These are phyloP conservation scores for Callionymus lyra DNA, from an alignment of 2,113 vertebrate species.

Conservation along the genomic window DNA sequence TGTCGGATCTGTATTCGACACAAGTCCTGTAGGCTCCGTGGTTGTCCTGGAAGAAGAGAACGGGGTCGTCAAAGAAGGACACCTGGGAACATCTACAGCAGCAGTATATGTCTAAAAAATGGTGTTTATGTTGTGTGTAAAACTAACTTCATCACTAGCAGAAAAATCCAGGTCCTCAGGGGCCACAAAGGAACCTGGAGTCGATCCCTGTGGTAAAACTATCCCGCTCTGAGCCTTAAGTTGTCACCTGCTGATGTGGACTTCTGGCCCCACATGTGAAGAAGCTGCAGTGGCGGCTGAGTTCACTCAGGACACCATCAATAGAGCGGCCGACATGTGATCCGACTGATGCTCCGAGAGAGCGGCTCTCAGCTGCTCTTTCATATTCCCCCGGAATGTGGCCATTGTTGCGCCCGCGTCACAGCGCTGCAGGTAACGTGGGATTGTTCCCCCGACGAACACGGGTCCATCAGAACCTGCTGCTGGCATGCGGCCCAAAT, in stretches of 20 bases:
- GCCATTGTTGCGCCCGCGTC: conserved; percentile 49
- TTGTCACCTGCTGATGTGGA: too few relatives aligned
- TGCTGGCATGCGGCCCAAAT: conserved; percentile 20
- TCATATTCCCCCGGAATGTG: conserved; percentile 56
- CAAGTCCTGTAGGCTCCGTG: conserved; percentile 91
- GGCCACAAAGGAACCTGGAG: too few relatives aligned
- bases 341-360: conserved; percentile 43
- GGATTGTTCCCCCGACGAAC: conserved; percentile 29
- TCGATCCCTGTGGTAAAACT: too few relatives aligned
- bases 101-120: too few relatives aligned
- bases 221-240: too few relatives aligned
- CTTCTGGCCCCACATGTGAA: conserved; percentile 1
- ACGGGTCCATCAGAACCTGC: conserved; percentile 32
- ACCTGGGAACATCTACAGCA: too few relatives aligned
- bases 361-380: conserved; percentile 31
- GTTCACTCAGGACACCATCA: conserved; percentile 43
- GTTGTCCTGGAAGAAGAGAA: conserved; percentile 70
- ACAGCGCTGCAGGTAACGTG: conserved; percentile 34
- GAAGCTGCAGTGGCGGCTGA: conserved; percentile 23
- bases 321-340: conserved; percentile 52
- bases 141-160: too few relatives aligned
- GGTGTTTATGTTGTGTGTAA: too few relatives aligned
- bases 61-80: too few relatives aligned
- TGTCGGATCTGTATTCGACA: conserved; percentile 97
- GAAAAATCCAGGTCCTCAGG: too few relatives aligned